phyloP scores from a whole-genome alignment of 2,113 vertebrate species.

The Tetrax tetrax region DNA sequence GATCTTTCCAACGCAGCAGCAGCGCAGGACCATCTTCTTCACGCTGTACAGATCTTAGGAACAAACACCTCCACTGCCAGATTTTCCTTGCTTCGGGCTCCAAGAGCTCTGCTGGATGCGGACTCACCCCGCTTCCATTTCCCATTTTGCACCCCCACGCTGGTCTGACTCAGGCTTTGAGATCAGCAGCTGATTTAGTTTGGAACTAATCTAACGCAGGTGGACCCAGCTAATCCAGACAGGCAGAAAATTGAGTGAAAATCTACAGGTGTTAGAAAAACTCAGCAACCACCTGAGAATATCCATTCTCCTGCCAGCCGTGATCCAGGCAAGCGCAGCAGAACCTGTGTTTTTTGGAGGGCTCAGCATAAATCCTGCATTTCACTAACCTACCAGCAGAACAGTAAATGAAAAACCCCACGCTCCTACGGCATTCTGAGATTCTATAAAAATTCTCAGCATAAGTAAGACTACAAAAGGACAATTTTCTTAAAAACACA shows the following conservation, averaged over 20 bases:
- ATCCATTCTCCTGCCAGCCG: not conserved
- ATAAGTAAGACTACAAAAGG: not conserved
- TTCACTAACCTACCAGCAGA: not conserved
- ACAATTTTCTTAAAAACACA: not conserved
- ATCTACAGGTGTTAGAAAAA: not conserved
- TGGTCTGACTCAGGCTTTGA: not conserved
- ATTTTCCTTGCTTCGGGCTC: not conserved
- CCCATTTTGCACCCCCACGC: not conserved
- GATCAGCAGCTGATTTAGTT: rapidly evolving
- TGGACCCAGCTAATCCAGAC: not conserved
- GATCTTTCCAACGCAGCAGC: rapidly evolving
- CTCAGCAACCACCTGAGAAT: not conserved
- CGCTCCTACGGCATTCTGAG: not conserved
- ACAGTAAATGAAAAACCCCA: not conserved
- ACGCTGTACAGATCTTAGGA: rapidly evolving
- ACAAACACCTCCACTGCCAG: not conserved
- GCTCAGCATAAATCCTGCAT: not conserved
- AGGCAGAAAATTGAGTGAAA: not conserved
- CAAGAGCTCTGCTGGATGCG: not conserved
- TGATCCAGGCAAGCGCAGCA: not conserved
- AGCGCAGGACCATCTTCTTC: not conserved
- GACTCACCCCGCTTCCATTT: rapidly evolving
- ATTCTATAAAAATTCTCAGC: not conserved
- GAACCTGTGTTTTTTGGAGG: not conserved
- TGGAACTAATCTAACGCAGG: not conserved